Base-by-base conservation (phyloP, 37 sponge, comb jelly and placozoan genomes). In the Chondrosia reniformis region DNA sequence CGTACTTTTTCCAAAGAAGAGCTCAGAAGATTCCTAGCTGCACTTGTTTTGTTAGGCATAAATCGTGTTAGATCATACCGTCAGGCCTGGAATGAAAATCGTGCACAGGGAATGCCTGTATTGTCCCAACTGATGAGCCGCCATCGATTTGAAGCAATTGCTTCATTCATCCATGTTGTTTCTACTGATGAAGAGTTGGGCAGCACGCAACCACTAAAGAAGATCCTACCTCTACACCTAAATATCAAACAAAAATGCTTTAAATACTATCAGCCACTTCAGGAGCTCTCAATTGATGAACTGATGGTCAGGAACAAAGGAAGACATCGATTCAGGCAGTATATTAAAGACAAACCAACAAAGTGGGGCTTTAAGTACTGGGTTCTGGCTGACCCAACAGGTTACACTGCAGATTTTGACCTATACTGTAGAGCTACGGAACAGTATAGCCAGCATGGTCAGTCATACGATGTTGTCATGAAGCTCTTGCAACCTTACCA, bases 221-320 rank as follows among this genome's bases (percentile, higher is more conserved):
- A n/a, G n/a, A n/a, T n/a, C n/a, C n/a, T n/a, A n/a, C 72, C 76
- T 63, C 43, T 81, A 25, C 72, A 63, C 38, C 30, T 61, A 1
- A 30, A 41, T 31, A 37, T 81, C 17, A 36, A 74, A n/a, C 30
- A 33, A 40, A 76, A 72, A 74, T 63, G 69, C 19, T 27, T 28
- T 7, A 45, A 55, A 28, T 1, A 25, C 19, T 81, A 81, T 45
- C 72, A 25, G 24, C 75, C 63, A 27, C 33, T 30, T 33, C 45
- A 72, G 5, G 22, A 46, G 10, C 1, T 83, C 10, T 41, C 73
- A 30, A 41, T 83, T 43, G 83, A 83, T 76, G 83, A 83, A 40
- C 33, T 66, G 41, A 83, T 82, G 84, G 62, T 82, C 3, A 75
- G 61, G 46, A 63, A 49, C 8, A 82, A 82, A 37, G 76, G 64